Percentiles rank a stretch among this genome's conserved stretches.
phyloP scores from a whole-genome alignment of 2,113 vertebrate genomes.

The Microcebus griseorufus region DNA sequence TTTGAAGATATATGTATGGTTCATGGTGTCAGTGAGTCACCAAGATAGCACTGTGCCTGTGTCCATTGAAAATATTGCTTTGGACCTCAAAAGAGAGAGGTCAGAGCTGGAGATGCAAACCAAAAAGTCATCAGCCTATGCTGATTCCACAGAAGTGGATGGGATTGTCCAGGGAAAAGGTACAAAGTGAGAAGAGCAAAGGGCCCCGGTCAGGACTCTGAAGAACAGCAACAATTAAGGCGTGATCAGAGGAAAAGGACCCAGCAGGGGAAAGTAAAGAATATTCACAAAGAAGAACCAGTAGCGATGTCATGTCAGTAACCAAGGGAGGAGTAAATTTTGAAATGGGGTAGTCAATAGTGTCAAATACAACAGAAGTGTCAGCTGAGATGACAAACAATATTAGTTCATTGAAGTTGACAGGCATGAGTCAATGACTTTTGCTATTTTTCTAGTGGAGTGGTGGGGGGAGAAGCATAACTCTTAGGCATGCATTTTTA shows the following conservation, averaged over 20 bases:
- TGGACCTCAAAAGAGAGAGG: conserved; percentile 15
- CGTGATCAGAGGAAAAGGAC: neutral
- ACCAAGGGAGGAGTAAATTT: neutral
- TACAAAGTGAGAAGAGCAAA: neutral
- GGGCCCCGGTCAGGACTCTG: neutral
- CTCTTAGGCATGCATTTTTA: neutral
- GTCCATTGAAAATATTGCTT: conserved; percentile 11
- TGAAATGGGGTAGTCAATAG: conserved; percentile 13
- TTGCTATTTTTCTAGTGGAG: neutral
- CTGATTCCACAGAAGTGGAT: neutral
- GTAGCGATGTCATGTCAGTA: neutral
- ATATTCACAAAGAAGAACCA: neutral
- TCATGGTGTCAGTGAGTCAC: neutral
- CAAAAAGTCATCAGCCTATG: neutral
- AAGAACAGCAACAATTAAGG: neutral
- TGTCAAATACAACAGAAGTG: conserved; percentile 7
- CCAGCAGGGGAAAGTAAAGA: neutral
- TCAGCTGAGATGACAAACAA: neutral
- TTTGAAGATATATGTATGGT: neutral
- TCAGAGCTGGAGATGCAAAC: neutral
- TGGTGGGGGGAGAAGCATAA: neutral
- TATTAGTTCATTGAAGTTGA: conserved; percentile 13
- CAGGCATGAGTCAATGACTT: conserved; percentile 16
- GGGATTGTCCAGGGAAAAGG: neutral
- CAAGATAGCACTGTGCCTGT: neutral